A percentile compares a stretch with the other conserved stretches of the same genome.
phyloP scores from a whole-genome alignment of 2,797 vertebrate species.

The Lepidocolaptes lacrymiger region DNA sequence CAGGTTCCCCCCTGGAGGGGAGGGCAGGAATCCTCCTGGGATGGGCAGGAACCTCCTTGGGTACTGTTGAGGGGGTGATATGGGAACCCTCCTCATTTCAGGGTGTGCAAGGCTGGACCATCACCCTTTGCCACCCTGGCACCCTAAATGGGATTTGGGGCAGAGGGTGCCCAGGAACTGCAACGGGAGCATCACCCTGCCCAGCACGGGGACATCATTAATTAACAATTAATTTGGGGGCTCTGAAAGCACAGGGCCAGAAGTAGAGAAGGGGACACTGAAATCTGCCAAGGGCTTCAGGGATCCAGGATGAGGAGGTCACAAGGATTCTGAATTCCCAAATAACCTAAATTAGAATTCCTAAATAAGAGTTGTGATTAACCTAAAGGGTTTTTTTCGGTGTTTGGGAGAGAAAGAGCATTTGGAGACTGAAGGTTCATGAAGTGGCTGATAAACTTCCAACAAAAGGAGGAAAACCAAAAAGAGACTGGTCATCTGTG shows the following conservation, averaged over 20 bases:
- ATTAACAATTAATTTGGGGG: not conserved
- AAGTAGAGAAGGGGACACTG: too few species aligned
- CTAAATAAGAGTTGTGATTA: not conserved
- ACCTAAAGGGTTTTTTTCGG: not conserved
- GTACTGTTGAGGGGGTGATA: too few species aligned
- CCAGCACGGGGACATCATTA: not conserved
- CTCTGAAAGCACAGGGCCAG: too few species aligned
- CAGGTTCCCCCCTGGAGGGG: too few species aligned
- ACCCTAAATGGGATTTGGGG: not conserved
- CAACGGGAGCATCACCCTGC: not conserved
- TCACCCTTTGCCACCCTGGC: not conserved
- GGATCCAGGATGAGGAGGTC: not conserved
- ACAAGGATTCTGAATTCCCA: not conserved
- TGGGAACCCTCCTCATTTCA: fast-evolving
- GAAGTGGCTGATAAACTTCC: not conserved
- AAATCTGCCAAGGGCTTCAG: not conserved
- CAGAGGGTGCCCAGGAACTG: not conserved
- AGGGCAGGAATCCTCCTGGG: not conserved
- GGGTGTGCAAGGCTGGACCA: not conserved
- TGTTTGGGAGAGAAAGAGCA: not conserved
- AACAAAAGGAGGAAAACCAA: not conserved
- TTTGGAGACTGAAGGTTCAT: too few species aligned
- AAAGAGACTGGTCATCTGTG: not conserved
- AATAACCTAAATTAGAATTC: not conserved
- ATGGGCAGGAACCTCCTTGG: not conserved